Base-by-base conservation (phyloP, 64 coral and sea anemone species). In the Orbicella faveolata region DNA sequence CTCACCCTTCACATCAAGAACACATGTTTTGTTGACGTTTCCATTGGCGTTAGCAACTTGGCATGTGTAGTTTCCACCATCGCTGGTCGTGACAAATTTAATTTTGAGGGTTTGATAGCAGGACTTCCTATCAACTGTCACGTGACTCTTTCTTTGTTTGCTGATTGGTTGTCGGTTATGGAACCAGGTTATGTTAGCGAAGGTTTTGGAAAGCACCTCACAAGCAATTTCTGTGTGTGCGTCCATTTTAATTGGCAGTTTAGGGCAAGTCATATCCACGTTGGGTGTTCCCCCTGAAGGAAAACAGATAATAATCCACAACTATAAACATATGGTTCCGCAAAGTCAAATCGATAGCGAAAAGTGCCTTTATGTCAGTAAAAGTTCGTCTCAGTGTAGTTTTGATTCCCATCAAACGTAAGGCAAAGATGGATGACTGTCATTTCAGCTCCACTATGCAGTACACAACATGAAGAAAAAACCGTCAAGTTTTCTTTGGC, bases 51-150 rank as follows among this genome's bases (percentile, higher is more conserved):
- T 84, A 44, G 39, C 37, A 9, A 70, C 63, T 25, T n/a, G 18
- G 23, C 81, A 84, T 20, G 81, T 70, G 36, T 84, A 70, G 34
- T 52, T 69, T 36, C 81, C 81, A 48, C 64, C 21, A 52, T 84
- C 63, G 1, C 1, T 52, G 11, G 35, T 70, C 64, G 6, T 52
- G 0, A 36, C 63, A 64, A 14, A 30, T 17, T 70, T 84, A 52
- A 84, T 84, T 72, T 84, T 84, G 63, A 84, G 81, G 9, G 63
- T 70, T 69, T 84, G 81, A 51, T 70, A 2, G 37, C 63, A 84
- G 36, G 20, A 51, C 20, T 13, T 36, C 2, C 64, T 70, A 6
- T 84, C 35, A 52, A 17, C 37, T 9, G 2, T 84, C 37, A 72
- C 23, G 37, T 33, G 18, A 63, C 19, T 14, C 51, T 84, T 25